A percentile compares a stretch with the other conserved stretches of the same genome.
These are phyloP conservation scores for Sinelater perroti DNA, from an alignment of 2,888 invertebrate genomes.

Conservation along the genomic window DNA sequence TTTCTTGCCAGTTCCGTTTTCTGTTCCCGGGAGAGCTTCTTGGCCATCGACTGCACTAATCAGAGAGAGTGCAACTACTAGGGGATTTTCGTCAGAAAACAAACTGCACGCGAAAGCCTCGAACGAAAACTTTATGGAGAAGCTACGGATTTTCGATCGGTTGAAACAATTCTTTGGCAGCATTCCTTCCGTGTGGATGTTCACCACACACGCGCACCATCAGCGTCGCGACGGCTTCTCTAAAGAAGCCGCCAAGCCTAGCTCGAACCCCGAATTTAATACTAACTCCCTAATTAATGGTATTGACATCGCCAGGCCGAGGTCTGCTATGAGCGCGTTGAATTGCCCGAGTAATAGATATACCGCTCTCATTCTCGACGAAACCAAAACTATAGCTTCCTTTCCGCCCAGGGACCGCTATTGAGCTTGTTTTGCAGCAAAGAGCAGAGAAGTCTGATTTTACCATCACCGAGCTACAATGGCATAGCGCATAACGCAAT, in stretches of 20 bases:
- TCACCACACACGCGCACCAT: slow-evolving; percentile 17
- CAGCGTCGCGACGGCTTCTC: neutral
- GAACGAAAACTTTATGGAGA: slow-evolving; percentile 37
- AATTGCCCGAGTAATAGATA: slow-evolving; percentile 3
- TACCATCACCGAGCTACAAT: neutral
- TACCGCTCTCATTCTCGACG: neutral
- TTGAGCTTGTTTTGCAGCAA: neutral
- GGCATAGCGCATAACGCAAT: too few species aligned
- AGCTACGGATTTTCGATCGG: slow-evolving; percentile 46
- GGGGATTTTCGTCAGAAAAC: slow-evolving; percentile 47
- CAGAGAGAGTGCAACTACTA: neutral
- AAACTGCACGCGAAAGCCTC: slow-evolving; percentile 40
- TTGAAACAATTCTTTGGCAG: slow-evolving; percentile 52
- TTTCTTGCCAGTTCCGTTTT: slow-evolving; percentile 12
- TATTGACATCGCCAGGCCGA: slow-evolving; percentile 19
- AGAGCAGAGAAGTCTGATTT: too few species aligned
- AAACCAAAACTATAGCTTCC: slow-evolving; percentile 8
- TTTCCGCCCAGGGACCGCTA: neutral
- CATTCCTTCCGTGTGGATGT: slow-evolving; percentile 45
- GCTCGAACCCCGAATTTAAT: slow-evolving; percentile 37
- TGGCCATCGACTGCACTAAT: slow-evolving; percentile 47
- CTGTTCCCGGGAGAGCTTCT: slow-evolving; percentile 43
- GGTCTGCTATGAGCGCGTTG: slow-evolving; percentile 25
- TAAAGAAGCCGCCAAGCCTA: slow-evolving; percentile 21
- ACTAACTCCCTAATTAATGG: slow-evolving; percentile 4